Conservation (phyloP, 2,888 invertebrate species). For the Eledona agricola region DNA sequence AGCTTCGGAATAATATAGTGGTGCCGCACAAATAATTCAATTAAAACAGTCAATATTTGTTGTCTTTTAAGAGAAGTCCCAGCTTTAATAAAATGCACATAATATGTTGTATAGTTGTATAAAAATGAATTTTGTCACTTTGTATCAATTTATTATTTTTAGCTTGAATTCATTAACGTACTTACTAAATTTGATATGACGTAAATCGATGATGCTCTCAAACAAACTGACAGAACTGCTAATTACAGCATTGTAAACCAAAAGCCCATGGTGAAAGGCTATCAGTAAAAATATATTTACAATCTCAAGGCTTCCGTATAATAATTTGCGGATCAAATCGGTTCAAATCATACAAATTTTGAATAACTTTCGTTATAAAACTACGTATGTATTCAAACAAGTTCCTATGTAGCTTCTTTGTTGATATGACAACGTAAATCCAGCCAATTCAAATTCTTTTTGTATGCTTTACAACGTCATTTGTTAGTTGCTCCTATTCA, state of each 20-base stretch:
- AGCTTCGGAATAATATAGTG: conserved; percentile 15
- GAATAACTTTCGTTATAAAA: no score
- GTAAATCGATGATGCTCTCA: conserved; percentile 34
- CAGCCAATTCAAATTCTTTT: no score
- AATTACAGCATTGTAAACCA: conserved; percentile 30
- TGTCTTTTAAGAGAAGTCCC: conserved; percentile 28
- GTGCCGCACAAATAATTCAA: conserved; percentile 25
- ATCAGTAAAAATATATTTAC: neutral
- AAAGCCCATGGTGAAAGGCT: conserved; percentile 11
- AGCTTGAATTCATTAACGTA: conserved; percentile 37
- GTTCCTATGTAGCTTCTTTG: no score
- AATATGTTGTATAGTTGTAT: conserved; percentile 27
- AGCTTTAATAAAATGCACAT: conserved; percentile 34
- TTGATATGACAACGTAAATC: no score
- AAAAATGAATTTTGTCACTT: conserved; percentile 37
- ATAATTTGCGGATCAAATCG: no score
- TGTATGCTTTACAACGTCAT: no score
- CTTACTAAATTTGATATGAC: conserved; percentile 35
- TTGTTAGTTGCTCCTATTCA: no score
- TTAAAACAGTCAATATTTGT: conserved; percentile 30
- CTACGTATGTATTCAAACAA: no score
- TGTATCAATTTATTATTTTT: conserved; percentile 38
- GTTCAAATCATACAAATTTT: no score
- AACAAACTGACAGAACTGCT: conserved; percentile 26
- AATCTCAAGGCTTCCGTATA: no score